phyloP scores from a whole-genome alignment of 2,797 vertebrate species.

The Buceros bicornis region DNA sequence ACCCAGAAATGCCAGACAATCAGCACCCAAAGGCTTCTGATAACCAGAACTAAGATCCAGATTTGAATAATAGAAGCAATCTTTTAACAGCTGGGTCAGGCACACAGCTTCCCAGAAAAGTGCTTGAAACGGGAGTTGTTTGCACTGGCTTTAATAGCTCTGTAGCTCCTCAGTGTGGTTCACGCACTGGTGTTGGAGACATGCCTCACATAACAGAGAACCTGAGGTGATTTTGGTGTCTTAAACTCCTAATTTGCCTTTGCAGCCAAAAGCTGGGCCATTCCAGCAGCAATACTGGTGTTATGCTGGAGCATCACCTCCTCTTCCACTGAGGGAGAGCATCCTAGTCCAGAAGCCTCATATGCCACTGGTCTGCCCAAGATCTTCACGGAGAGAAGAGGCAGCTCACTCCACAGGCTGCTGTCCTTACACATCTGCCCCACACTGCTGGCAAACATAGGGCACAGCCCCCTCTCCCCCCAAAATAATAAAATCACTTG shows the following conservation, averaged over 20 bases:
- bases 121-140: conserved; percentile 4
- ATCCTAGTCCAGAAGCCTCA: neutral
- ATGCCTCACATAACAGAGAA: neutral
- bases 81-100: neutral
- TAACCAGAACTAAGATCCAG: neutral
- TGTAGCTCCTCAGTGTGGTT: neutral
- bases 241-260: neutral
- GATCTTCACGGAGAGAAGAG: neutral
- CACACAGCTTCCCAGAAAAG: conserved; percentile 1
- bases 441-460: neutral
- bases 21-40: neutral
- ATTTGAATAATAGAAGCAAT: neutral
- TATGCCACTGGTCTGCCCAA: fast-evolving
- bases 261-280: neutral
- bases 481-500: too few relatives aligned
- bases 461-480: neutral
- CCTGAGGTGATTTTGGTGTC: neutral
- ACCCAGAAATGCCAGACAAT: neutral
- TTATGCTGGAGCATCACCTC: neutral
- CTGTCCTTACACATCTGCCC: neutral
- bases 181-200: neutral
- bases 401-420: neutral
- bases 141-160: neutral
- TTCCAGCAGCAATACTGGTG: neutral
- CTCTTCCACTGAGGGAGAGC: neutral